Base-by-base conservation (phyloP, 2,113 vertebrate genomes). In the Tetrax tetrax region DNA sequence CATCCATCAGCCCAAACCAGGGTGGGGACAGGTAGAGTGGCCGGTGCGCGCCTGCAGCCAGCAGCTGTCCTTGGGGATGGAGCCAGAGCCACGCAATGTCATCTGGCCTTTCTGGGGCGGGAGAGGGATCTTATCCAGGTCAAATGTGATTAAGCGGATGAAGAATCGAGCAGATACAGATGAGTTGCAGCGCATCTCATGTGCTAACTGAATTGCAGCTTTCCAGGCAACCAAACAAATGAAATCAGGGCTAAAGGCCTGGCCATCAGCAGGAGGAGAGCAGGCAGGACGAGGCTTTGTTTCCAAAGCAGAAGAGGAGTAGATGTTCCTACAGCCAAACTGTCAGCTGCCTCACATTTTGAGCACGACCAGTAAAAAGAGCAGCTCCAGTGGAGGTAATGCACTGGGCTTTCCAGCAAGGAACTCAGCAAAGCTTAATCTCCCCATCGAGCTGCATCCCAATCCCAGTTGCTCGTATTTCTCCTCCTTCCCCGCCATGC, bases 131-230 rank as follows among this genome's bases (percentile, higher is more conserved):
- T 95, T 95, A 95, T 97, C 71, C 95, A 80, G 88, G 90, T 86
- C 91, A 95, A 92, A 93, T 91, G 93, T 64, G 93, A 97, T 94
- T 95, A 97, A 83, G 90, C 21, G 15, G 68, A 81, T 94, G 81
- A 94, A 87, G 92, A 97, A 95, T 6, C 12, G 41, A 80, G 72
- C 83, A 84, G 81, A 94, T 92, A 95, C n/a, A 80, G 74, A 87
- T 76, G 93, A 91, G 93, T 74, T 79, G 92, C 76, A 93, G 48
- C 64, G 76, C 65, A 77, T 87, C 92, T 91, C 53, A 2, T 45
- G 66, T 65, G 31, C 92, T 96, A 91, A 94, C 96, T 77, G 89
- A 97, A 95, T 96, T 93, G 91, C 92, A 96, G 94, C 71, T 87
- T 94, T 91, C 93, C 94, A 91, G 95, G 94, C 86, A 88, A 93